Evolutionary conservation across 2,797 vertebrate species (phyloP).

Genomic region (Gymnothorax javanicus): DNA sequence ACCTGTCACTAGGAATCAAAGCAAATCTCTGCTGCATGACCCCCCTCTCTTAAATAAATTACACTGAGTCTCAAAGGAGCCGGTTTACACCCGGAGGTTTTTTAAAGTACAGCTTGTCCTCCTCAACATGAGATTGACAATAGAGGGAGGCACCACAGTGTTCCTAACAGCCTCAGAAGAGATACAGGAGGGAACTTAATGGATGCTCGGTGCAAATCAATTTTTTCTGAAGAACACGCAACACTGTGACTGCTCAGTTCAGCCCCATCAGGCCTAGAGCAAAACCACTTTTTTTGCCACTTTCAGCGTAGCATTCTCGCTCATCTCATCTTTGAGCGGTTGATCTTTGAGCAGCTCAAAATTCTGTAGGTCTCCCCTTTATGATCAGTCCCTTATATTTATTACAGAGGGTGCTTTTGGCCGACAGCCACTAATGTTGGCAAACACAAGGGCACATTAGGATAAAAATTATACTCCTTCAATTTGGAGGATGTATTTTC

Average conservation of each 20-base stretch:
- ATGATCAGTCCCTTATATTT: too few relatives aligned
- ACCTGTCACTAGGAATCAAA: constrained; percentile 74
- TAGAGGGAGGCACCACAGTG: constrained; percentile 37
- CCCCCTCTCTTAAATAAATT: constrained; percentile 61
- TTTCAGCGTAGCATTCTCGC: not conserved
- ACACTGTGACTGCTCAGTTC: not conserved
- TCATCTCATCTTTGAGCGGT: too few relatives aligned
- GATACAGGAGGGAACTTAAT: constrained; percentile 14
- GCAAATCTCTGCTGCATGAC: constrained; percentile 55
- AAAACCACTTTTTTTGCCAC: not conserved
- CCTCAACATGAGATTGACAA: constrained; percentile 38
- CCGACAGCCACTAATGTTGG: too few relatives aligned
- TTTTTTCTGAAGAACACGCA: too few relatives aligned
- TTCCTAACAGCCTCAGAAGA: constrained; percentile 38
- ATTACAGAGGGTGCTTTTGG: too few relatives aligned
- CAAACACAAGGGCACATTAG: too few relatives aligned
- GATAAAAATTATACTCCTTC: too few relatives aligned
- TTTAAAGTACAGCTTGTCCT: constrained; percentile 53
- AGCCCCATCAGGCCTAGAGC: not conserved
- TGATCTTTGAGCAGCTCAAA: too few relatives aligned
- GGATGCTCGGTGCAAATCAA: not conserved
- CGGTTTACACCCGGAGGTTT: constrained; percentile 48
- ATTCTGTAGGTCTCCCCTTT: too few relatives aligned
- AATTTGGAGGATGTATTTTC: too few relatives aligned
- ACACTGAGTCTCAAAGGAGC: constrained; percentile 58